These are phyloP conservation scores for Hoplias malabaricus DNA, from an alignment of 2,113 vertebrate genomes.

Conservation along the genomic window DNA sequence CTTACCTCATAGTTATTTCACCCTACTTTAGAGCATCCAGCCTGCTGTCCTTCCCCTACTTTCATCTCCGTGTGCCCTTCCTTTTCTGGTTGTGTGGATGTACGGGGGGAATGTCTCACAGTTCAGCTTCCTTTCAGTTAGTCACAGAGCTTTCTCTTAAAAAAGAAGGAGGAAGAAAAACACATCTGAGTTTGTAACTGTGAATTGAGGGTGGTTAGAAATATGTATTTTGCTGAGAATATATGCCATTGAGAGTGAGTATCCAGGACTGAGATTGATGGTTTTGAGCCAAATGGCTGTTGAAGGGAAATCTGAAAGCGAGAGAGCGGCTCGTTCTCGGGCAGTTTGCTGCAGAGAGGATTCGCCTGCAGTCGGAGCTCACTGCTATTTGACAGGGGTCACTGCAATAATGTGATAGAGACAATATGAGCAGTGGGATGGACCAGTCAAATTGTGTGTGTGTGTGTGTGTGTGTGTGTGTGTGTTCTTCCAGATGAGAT, in stretches of 20 bases:
- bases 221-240: conserved; percentile 5
- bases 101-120: not conserved
- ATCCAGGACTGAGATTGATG: not conserved
- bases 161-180: not conserved
- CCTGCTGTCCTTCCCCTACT: not conserved
- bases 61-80: not conserved
- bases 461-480: conserved; percentile 33
- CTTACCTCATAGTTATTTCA: conserved; percentile 12
- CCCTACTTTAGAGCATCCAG: not conserved
- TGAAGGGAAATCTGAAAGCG: not conserved
- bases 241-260: conserved; percentile 8
- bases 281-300: conserved; percentile 11
- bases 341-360: not conserved
- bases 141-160: too few species aligned
- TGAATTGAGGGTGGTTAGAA: not conserved
- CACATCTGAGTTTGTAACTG: not conserved
- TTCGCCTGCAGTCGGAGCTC: conserved; percentile 31
- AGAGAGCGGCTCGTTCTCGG: not conserved
- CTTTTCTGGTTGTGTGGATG: not conserved
- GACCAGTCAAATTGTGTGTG: conserved; percentile 12
- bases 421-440: conserved; percentile 49
- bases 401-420: conserved; percentile 55
- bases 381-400: conserved; percentile 58
- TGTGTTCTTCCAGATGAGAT: conserved; percentile 47
- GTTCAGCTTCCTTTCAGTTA: not conserved